These are phyloP conservation scores for Trissolcus brochymenae DNA, from an alignment of 2,888 invertebrate species.

Conservation along the genomic window DNA sequence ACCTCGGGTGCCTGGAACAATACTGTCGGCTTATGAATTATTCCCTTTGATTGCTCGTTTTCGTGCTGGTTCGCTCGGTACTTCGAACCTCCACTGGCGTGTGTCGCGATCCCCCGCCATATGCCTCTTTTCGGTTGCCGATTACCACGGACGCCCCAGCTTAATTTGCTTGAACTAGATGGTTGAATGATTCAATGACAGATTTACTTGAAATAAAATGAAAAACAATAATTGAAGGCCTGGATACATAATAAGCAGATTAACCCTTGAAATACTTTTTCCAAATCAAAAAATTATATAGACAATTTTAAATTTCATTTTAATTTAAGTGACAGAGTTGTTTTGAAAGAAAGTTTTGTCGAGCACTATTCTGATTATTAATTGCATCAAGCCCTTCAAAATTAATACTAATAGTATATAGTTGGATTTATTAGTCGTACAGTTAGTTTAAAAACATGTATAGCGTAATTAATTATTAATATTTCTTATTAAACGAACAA, in stretches of 20 bases:
- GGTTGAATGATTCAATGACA: conserved; percentile 51
- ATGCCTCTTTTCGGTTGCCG: conserved; percentile 45
- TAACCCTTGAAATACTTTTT: not conserved
- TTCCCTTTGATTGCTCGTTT: conserved; percentile 76
- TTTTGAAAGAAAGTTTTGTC: too few relatives aligned
- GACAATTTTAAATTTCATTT: not conserved
- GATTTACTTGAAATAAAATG: too few relatives aligned
- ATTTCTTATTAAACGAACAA: not conserved
- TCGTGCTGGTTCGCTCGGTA: conserved; percentile 69
- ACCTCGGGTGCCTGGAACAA: conserved; percentile 66
- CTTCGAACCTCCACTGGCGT: conserved; percentile 52
- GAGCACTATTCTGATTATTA: too few relatives aligned
- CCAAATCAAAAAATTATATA: not conserved
- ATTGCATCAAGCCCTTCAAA: too few relatives aligned
- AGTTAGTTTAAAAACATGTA: not conserved
- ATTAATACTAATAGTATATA: too few relatives aligned
- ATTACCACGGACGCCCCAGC: conserved; percentile 57
- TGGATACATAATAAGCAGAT: too few relatives aligned
- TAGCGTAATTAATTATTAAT: not conserved
- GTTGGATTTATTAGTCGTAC: too few relatives aligned
- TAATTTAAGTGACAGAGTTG: too few relatives aligned
- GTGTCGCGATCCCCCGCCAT: conserved; percentile 50
- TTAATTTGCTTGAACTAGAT: conserved; percentile 50
- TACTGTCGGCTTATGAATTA: conserved; percentile 75
- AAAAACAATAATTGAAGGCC: too few relatives aligned